A percentile compares a stretch with the other conserved stretches of the same genome.
These are phyloP conservation scores for Thamnaconus septentrionalis DNA, from an alignment of 2,113 vertebrate species.

Conservation along the genomic window DNA sequence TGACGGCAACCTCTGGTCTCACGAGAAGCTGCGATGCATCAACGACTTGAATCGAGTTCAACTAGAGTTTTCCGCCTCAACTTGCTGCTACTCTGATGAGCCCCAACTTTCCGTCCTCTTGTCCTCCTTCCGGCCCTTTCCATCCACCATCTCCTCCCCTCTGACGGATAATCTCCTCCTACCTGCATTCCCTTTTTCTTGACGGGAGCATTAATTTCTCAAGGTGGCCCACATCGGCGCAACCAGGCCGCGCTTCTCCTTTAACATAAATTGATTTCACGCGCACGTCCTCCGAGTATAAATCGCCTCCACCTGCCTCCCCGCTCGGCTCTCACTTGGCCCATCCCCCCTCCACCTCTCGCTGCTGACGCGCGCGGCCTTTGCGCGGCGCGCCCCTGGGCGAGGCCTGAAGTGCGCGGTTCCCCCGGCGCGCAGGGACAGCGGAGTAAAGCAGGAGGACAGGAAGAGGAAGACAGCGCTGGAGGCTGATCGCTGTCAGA, in stretches of 20 bases:
- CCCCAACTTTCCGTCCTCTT: too few relatives aligned
- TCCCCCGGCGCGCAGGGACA: constrained; percentile 27
- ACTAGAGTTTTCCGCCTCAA: neutral
- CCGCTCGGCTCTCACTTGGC: constrained; percentile 14
- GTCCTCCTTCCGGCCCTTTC: neutral
- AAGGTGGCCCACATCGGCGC: constrained; percentile 37
- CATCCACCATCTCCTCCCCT: neutral
- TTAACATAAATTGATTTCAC: constrained; percentile 63
- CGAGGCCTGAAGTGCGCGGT: constrained; percentile 11
- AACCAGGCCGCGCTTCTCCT: constrained; percentile 40
- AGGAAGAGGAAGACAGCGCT: too few relatives aligned
- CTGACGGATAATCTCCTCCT: constrained; percentile 16
- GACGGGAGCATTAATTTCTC: constrained; percentile 47
- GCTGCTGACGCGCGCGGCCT: constrained; percentile 2
- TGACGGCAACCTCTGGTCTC: too few relatives aligned
- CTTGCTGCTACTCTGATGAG: too few relatives aligned
- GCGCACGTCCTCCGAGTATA: constrained; percentile 50
- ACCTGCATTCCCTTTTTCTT: constrained; percentile 14
- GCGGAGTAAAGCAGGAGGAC: constrained; percentile 8
- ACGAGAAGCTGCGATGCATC: too few relatives aligned
- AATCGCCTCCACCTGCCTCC: constrained; percentile 47
- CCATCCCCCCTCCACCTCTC: constrained; percentile 17
- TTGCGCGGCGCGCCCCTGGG: constrained; percentile 2
- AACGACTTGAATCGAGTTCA: neutral
- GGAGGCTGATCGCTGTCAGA: too few relatives aligned